Evolutionary conservation across 1,140 invertebrate species (phyloP), one percentile per base, ranked within the genome.

Genomic region (Rhizoglyphus robini): DNA sequence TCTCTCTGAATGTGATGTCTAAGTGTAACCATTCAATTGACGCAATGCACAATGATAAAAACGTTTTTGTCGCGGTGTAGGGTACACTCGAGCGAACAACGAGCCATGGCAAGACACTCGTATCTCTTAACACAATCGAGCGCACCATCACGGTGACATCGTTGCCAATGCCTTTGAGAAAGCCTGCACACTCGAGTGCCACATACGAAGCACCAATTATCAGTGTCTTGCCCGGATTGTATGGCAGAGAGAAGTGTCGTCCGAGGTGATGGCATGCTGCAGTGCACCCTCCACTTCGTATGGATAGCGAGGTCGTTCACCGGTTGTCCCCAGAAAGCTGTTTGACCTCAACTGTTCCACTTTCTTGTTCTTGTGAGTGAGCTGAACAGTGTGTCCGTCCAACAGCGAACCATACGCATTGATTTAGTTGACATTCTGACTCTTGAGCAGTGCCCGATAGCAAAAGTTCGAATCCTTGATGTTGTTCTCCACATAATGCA

Each of bases 201-300:
- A 97, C 92, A 72, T 96, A 73, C 36, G 71, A 72, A 25, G 71
- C 94, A 49, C 95, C 96, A 65, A 98, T 82, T 32, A 94, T 81
- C 8, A 97, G 79, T 0, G 95, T 98, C 74, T 66, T 97, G 78
- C 70, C n/a, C n/a, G n/a, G n/a, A n/a, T n/a, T n/a, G n/a, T n/a
- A n/a, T n/a, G n/a, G n/a, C n/a, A n/a, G n/a, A 90, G 93, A 79
- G 98, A 99, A 59, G 98, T 83, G 76, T 98, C 96, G 78, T 99
- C 96, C 75, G 92, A 96, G 49, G 87, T 92, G 68, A 99, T 95
- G 65, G 87, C 86, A 75, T 86, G 85, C 75, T 98, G 90, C 69
- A 84, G 71, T 29, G 88, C 90, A 36, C 94, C 94, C 27, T 90
- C 89, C 71, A 94, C 87, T 58, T 72, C 66, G 69, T 92, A 82